Base-by-base conservation (phyloP, 2,113 vertebrate species). In the Xiphias gladius region DNA sequence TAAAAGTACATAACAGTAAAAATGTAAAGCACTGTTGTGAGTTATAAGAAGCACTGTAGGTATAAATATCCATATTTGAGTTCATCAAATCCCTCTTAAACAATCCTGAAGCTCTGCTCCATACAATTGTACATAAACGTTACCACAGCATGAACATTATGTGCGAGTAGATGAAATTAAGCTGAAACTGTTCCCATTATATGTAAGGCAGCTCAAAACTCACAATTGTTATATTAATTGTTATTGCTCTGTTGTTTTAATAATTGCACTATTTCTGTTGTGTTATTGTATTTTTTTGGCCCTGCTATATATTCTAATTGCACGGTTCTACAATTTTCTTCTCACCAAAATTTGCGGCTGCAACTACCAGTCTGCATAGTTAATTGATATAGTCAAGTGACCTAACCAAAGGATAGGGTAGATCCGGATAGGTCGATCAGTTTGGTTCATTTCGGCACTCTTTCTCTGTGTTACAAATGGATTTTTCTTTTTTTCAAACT, bases 401-500 rank as follows among this genome's bases (percentile, higher is more conserved):
- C 22, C 35, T 3, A n/a, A 41, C 62, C 37, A 24, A n/a, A n/a
- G n/a, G 5, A 14, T 16, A 28, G 22, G n/a, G 4, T 6, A 26
- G n/a, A n/a, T 57, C n/a, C 13, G 54, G n/a, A 57, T 14, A 57
- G n/a, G 20, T 64, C 4, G 10, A n/a, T 39, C 22, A 6, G 20
- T 64, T 39, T 39, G 59, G 30, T 20, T 61, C 30, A 52, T 2
- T 64, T 63, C 16, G 0, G 24, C 61, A 54, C 41, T 71, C 7
- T 6, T 55, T 57, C 65, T 22, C 4, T 5, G 28, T 39, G 57
- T 52, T 69, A 30, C 57, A 68, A 24, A 55, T 5, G 0, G 0
- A 71, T 73, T 55, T 46, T 3, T 35, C 32, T 35, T 4, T 35
- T n/a, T n/a, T n/a, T n/a, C n/a, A 62, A 79, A 68, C 43, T 14